Conservation (phyloP, 2,888 invertebrate genomes). For the Neocrepidodera transversa region DNA sequence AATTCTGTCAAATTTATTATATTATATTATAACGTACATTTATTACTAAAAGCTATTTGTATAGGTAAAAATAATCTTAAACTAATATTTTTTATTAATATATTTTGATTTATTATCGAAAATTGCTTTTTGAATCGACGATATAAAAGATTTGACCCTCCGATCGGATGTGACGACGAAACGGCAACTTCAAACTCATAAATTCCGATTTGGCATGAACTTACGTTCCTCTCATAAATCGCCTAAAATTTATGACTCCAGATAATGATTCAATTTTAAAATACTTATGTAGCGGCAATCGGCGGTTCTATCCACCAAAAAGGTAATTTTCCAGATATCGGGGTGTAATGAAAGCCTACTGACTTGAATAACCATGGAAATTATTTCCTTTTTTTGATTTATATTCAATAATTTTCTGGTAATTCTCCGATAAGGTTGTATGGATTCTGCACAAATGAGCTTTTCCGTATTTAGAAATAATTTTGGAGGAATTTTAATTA, state of each 20-base stretch:
- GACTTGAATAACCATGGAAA: conserved; percentile 15
- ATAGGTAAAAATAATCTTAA: too few relatives aligned
- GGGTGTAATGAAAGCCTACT: conserved; percentile 20
- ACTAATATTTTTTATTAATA: not conserved
- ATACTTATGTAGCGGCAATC: conserved; percentile 41
- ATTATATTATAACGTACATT: too few relatives aligned
- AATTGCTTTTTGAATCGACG: not conserved
- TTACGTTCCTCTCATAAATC: conserved; percentile 42
- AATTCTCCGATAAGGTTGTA: not conserved
- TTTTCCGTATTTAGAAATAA: not conserved
- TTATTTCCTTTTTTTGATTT: conserved; percentile 19
- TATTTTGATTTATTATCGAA: not conserved
- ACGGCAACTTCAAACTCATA: conserved; percentile 42
- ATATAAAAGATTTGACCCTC: conserved; percentile 20
- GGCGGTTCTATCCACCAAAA: conserved; percentile 22
- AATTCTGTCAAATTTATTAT: too few relatives aligned
- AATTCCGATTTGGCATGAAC: conserved; percentile 42
- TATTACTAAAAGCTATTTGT: too few relatives aligned
- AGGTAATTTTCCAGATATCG: conserved; percentile 30
- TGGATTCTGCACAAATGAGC: not conserved
- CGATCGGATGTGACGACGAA: conserved; percentile 31
- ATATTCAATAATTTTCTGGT: conserved; percentile 14
- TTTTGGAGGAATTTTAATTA: too few relatives aligned
- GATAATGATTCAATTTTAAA: conserved; percentile 48
- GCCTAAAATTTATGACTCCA: conserved; percentile 41